Conservation (phyloP, 2,797 vertebrate species). For the Pseudopleuronectes americanus region DNA sequence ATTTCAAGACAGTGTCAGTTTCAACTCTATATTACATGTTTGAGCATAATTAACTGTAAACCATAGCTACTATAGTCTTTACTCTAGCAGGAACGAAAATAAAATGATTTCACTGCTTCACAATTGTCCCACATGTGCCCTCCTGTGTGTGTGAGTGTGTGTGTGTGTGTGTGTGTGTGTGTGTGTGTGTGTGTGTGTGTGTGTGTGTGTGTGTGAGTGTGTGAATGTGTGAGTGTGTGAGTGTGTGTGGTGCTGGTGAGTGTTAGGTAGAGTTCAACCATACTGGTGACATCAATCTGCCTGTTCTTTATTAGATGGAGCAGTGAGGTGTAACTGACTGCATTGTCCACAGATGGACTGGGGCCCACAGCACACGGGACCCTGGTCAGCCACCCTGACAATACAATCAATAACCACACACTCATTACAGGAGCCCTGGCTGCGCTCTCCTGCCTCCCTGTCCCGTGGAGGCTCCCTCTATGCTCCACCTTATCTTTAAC, state of each 20-base stretch:
- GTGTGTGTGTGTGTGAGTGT: neutral
- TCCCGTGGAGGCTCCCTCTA: slow-evolving; percentile 41
- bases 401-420: slow-evolving; percentile 87
- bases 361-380: slow-evolving; percentile 78
- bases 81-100: slow-evolving; percentile 37
- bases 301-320: slow-evolving; percentile 87
- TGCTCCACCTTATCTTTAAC: slow-evolving; percentile 34
- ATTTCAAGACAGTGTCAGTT: neutral
- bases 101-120: slow-evolving; percentile 42
- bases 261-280: slow-evolving; percentile 84
- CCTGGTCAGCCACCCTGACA: slow-evolving; percentile 84
- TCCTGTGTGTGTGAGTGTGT: slow-evolving; percentile 4
- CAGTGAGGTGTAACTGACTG: slow-evolving; percentile 88
- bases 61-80: slow-evolving; percentile 20
- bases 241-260: slow-evolving; percentile 62
- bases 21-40: neutral
- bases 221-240: neutral
- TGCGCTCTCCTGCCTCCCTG: slow-evolving; percentile 57
- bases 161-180: slow-evolving; percentile 1
- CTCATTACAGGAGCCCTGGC: slow-evolving; percentile 77
- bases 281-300: slow-evolving; percentile 87
- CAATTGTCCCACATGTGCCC: slow-evolving; percentile 18
- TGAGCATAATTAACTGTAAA: slow-evolving; percentile 23
- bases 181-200: too few species aligned
- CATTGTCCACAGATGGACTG: slow-evolving; percentile 89